Evolutionary conservation across 2,888 invertebrate species (phyloP), one percentile per base, ranked within the genome.

Genomic region (Pristionchus arcanus): DNA sequence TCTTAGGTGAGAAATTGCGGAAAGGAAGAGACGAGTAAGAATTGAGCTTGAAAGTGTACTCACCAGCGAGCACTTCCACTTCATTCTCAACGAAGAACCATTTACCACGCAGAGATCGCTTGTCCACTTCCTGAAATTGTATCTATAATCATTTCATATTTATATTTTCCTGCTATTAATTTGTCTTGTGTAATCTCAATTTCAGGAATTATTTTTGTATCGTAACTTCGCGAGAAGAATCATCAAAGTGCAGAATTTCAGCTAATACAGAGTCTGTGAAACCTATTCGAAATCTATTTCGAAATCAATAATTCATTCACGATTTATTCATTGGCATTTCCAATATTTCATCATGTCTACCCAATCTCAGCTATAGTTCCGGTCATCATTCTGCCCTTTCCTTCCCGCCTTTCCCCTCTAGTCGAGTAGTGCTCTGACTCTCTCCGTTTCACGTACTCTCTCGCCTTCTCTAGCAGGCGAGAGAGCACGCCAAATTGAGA

Each of bases 51-150:
- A 5, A 21, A 19, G 19, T 21, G 2, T 21, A 19, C 63, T n/a
- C n/a, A 77, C 88, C 88, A 28, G 89, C 81, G 28, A 90, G 81
- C 11, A 85, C 87, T 74, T 90, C 83, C 21, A 94, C 93, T 86
- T 94, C 94, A 90, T 94, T 94, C 87, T 94, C 93, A 77, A 94
- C 93, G 90, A 94, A 94, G 91, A 94, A 94, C 90, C 94, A 92
- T 91, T 94, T 93, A 31, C 94, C 94, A 2, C 92, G 91, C 91
- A 94, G 92, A 19, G 92, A 91, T 59, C 91, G 91, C 83, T 94
- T 94, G 86, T 94, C 94, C 19, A 94, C 93, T 91, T 94, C 94
- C 94, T 94, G 91, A 31, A 94, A 81, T 53, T 25, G 28, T 4
- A 7, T n/a, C n/a, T n/a, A n/a, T 42, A n/a, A 81, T 28, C 31